Evolutionary conservation across 53 echinoderm and acorn worm genomes (phyloP).

Genomic region (Antedon mediterranea): DNA sequence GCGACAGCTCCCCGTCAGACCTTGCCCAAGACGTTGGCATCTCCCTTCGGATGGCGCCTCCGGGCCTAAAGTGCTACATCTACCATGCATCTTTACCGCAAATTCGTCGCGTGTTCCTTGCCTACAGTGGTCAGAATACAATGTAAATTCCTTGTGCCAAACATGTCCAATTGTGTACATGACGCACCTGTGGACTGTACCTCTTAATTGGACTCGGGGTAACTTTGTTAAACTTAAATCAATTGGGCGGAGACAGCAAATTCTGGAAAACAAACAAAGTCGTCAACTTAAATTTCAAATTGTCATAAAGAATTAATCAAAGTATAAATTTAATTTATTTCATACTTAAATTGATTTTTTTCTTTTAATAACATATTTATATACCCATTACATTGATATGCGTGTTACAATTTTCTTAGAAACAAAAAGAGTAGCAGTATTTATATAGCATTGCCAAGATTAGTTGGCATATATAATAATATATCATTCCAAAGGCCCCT

Average conservation of each 20-base stretch:
- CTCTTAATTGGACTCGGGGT: neutral
- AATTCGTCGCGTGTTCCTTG: conserved; percentile 1
- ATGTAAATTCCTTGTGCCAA: neutral
- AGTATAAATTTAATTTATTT: neutral
- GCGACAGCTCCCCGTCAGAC: neutral
- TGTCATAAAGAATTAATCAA: neutral
- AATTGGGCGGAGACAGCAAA: neutral
- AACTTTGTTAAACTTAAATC: neutral
- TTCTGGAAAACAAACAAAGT: neutral
- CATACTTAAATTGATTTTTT: neutral
- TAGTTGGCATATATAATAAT: too few species aligned
- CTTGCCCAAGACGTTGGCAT: neutral
- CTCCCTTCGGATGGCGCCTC: neutral
- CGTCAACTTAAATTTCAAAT: neutral
- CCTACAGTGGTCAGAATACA: neutral
- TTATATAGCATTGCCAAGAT: too few species aligned
- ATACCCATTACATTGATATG: neutral
- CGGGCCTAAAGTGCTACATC: neutral
- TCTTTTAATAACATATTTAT: neutral
- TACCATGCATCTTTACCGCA: neutral
- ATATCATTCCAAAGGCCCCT: too few species aligned
- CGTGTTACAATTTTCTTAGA: neutral
- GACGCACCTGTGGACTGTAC: neutral
- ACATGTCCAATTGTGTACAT: neutral
- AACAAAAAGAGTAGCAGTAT: neutral